Evolutionary conservation across 2,888 invertebrate species (phyloP).

Genomic region (Phaedon cochleariae): DNA sequence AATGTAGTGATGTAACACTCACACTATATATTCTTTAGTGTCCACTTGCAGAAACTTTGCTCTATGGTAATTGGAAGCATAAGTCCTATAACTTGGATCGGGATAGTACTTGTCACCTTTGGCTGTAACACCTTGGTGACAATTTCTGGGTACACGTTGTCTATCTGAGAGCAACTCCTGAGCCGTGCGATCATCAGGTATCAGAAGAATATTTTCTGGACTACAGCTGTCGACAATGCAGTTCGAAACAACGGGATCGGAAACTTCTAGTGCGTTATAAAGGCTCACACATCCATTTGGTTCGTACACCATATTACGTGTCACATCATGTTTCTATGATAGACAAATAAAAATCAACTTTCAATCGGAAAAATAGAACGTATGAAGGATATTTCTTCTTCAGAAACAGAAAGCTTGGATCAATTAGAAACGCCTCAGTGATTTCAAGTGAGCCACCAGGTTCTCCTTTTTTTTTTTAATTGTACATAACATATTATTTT

Average conservation of each 20-base stretch:
- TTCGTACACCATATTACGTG: slow-evolving; percentile 61
- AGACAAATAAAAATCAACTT: slow-evolving; percentile 42
- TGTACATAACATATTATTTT: too few relatives aligned
- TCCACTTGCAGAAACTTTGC: slow-evolving; percentile 74
- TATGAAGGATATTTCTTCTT: not conserved
- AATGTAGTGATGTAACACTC: slow-evolving; percentile 41
- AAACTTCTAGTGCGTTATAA: slow-evolving; percentile 76
- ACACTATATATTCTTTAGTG: slow-evolving; percentile 71
- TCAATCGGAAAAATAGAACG: not conserved
- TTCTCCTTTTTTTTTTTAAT: too few relatives aligned
- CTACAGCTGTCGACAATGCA: slow-evolving; percentile 81
- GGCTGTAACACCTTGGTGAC: slow-evolving; percentile 72
- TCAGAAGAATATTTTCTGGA: slow-evolving; percentile 80
- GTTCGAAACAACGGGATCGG: slow-evolving; percentile 83
- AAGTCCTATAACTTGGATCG: slow-evolving; percentile 79
- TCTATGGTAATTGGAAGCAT: slow-evolving; percentile 67
- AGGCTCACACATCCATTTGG: slow-evolving; percentile 64
- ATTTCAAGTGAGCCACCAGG: too few relatives aligned
- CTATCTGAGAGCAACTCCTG: slow-evolving; percentile 72
- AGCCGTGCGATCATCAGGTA: slow-evolving; percentile 75
- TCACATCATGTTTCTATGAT: slow-evolving; percentile 61
- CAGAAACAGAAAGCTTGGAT: too few relatives aligned
- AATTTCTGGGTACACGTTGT: slow-evolving; percentile 74
- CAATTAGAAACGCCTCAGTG: too few relatives aligned
- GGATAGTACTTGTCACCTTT: slow-evolving; percentile 76